These are phyloP conservation scores for Bellardia bayeri DNA, from an alignment of 2,888 invertebrate species.

Conservation along the genomic window DNA sequence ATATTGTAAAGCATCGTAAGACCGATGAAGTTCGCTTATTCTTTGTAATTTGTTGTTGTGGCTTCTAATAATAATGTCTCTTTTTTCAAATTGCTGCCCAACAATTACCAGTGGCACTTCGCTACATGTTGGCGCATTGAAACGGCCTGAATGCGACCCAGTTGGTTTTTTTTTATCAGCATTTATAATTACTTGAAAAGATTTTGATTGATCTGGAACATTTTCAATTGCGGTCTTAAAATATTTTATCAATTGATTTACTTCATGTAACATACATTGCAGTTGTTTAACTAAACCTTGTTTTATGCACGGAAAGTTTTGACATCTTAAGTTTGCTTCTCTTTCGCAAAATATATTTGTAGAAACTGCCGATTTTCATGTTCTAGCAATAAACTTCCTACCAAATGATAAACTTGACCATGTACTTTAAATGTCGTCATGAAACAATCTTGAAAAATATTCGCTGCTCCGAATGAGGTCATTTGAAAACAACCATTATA, in stretches of 20 bases:
- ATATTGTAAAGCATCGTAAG: no score
- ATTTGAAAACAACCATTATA: no score
- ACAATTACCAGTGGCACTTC: constrained; percentile 32
- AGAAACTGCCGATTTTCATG: constrained; percentile 1
- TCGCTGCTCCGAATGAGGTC: no score
- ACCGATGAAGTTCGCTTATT: constrained; percentile 29
- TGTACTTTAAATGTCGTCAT: constrained; percentile 4
- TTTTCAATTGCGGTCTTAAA: constrained; percentile 25
- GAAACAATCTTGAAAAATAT: not conserved
- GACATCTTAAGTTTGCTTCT: not conserved
- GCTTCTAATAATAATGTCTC: constrained; percentile 31
- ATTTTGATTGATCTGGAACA: not conserved
- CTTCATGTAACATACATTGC: constrained; percentile 13
- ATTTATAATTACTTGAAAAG: constrained; percentile 6
- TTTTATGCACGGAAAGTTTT: constrained; percentile 7
- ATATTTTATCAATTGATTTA: not conserved
- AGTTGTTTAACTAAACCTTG: not conserved
- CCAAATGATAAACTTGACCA: constrained; percentile 2
- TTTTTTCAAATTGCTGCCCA: constrained; percentile 9
- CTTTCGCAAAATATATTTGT: constrained; percentile 48
- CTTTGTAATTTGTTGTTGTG: constrained; percentile 26
- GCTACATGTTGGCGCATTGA: constrained; percentile 20
- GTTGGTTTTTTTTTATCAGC: constrained; percentile 11
- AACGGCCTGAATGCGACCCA: not conserved
- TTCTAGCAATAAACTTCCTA: constrained; percentile 10